Evolutionary conservation across 1,140 invertebrate genomes (phyloP).

Genomic region (Sarcophaga bullata): DNA sequence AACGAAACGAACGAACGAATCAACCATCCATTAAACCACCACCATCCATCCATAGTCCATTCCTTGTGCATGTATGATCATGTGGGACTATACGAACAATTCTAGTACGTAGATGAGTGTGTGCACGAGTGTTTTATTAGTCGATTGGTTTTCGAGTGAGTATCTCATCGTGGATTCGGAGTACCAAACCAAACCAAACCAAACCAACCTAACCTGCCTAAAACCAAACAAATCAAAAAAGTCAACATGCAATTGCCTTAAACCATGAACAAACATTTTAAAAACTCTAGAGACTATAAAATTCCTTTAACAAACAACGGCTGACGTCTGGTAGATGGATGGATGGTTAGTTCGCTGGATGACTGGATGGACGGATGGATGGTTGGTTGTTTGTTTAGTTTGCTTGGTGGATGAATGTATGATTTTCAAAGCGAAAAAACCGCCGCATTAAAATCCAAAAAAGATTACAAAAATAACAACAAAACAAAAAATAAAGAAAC

Average conservation of each 20-base stretch:
- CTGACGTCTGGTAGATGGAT: constrained; percentile 37
- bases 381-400: neutral
- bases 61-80: too few relatives aligned
- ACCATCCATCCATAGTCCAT: neutral
- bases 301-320: constrained; percentile 37
- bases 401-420: constrained; percentile 20
- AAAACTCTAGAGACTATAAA: constrained; percentile 39
- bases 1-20: neutral
- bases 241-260: constrained; percentile 21
- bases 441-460: constrained; percentile 26
- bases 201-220: too few relatives aligned
- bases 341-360: constrained; percentile 17
- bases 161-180: too few relatives aligned
- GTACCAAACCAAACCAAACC: too few relatives aligned
- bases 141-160: too few relatives aligned
- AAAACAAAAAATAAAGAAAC: neutral
- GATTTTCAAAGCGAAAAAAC: constrained; percentile 31
- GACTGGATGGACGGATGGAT: neutral
- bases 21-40: neutral
- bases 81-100: too few relatives aligned
- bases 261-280: constrained; percentile 26
- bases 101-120: too few relatives aligned
- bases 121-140: too few relatives aligned
- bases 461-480: too few relatives aligned
- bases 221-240: constrained; percentile 6